Conservation (phyloP, 37 sponge, comb jelly and placozoan genomes). For the Theonella swinhoei region DNA sequence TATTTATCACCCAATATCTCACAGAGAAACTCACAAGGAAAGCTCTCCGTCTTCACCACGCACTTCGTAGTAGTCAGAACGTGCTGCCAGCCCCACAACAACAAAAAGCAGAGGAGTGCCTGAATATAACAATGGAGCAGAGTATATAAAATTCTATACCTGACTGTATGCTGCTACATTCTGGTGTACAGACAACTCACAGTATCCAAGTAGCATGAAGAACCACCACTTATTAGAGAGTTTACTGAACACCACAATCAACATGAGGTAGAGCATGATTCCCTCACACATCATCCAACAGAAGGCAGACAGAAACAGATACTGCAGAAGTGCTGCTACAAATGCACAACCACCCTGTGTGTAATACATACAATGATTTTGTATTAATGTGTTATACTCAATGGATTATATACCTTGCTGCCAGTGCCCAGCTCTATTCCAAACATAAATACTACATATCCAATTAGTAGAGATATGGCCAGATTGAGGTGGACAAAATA, state of each 20-base stretch:
- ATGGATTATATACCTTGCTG: slow-evolving; percentile 10
- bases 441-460: slow-evolving; percentile 10
- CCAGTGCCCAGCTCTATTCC: slow-evolving; percentile 12
- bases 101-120: slow-evolving; percentile 23
- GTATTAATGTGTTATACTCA: not conserved
- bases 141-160: not conserved
- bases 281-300: slow-evolving; percentile 68
- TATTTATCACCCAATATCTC: too few species aligned
- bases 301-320: slow-evolving; percentile 49
- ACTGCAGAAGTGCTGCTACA: slow-evolving; percentile 50
- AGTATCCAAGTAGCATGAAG: slow-evolving; percentile 45
- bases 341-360: slow-evolving; percentile 33
- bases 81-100: not conserved
- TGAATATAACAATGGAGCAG: not conserved
- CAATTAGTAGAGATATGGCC: slow-evolving; percentile 9
- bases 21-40: slow-evolving; percentile 17
- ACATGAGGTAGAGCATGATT: slow-evolving; percentile 60
- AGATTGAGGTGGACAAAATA: slow-evolving; percentile 16
- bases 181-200: slow-evolving; percentile 32
- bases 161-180: too few species aligned
- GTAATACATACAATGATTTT: not conserved
- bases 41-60: not conserved
- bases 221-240: slow-evolving; percentile 55
- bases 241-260: slow-evolving; percentile 46
- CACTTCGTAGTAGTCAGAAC: slow-evolving; percentile 14